Evolutionary conservation across 2,113 vertebrate genomes (phyloP), one percentile per base, ranked within the genome.

Genomic region (Aegotheles bennettii): DNA sequence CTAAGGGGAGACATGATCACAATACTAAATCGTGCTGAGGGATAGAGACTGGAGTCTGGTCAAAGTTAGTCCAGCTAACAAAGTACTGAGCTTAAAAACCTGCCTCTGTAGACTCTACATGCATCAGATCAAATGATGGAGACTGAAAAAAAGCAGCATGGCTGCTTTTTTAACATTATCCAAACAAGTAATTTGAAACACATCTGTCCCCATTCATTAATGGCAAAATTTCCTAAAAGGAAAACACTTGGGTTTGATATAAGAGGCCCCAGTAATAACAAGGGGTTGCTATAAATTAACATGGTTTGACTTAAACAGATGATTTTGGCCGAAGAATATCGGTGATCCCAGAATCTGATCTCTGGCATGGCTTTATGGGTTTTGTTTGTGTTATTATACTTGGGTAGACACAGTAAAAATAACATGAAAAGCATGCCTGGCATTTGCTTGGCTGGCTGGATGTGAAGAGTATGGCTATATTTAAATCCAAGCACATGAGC

Each of bases 401-500:
- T 83, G 70, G 40, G 59, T 35, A 95, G 92, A 61, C 94, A 89
- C 75, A 94, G 89, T 91, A 96, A 96, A 97, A 96, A 97, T 97
- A 97, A 97, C 95, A 84, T 25, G 75, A 73, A 64, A 96, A 95
- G 92, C 76, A 97, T 42, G 93, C 47, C 67, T 92, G 95, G 95
- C 89, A 95, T 95, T 57, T 96, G 92, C 91, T 90, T 89, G 95
- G 90, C 92, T 81, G 64, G 84, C 91, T 92, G 84, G 20, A 88
- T 33, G 80, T 73, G 93, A 38, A 60, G 94, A 64, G 70, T 59
- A 33, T 38, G 90, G 79, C 84, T 96, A 91, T 96, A 93, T 94
- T 95, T 96, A 97, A 96, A 96, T 89, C 50, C 77, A 95, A 89
- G 84, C 87, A 84, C 90, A 92, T 71, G 84, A 95, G 78, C 90